phyloP scores from a whole-genome alignment of 2,113 vertebrate genomes.

The Cyanoramphus novaezelandiae region DNA sequence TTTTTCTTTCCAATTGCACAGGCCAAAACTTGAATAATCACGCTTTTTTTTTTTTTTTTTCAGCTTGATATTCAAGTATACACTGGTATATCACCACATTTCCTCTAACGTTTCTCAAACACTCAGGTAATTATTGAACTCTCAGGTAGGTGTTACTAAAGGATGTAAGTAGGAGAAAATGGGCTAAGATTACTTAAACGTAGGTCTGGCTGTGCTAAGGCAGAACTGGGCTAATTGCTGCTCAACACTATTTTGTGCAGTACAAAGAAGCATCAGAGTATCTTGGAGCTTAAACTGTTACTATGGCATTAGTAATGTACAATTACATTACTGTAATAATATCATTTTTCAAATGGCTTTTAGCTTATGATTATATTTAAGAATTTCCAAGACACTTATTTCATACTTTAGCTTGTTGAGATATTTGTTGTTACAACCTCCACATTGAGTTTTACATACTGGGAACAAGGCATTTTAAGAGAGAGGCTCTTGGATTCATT shows the following conservation, averaged over 20 bases:
- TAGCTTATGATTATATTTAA: not conserved
- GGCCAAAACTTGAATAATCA: not conserved
- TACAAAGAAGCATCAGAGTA: not conserved
- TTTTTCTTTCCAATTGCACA: not conserved
- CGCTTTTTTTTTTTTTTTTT: not conserved
- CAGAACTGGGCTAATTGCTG: not conserved
- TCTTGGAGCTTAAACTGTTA: not conserved
- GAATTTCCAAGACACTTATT: not conserved
- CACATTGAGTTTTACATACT: not conserved
- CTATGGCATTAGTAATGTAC: not conserved
- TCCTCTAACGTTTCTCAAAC: not conserved
- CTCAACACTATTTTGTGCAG: not conserved
- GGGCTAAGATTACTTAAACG: not conserved
- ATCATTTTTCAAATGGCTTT: conserved; percentile 6
- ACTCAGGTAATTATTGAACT: not conserved
- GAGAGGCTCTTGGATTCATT: not conserved
- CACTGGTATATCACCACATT: not conserved
- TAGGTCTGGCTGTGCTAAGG: not conserved
- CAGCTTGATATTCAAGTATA: not conserved
- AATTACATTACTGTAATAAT: not conserved
- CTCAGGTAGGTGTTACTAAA: not conserved
- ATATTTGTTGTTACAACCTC: not conserved
- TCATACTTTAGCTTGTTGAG: not conserved
- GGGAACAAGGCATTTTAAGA: not conserved
- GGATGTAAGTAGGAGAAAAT: not conserved